These are phyloP conservation scores for Pelodytes ibericus DNA, from an alignment of 2,797 vertebrate genomes.

Conservation along the genomic window DNA sequence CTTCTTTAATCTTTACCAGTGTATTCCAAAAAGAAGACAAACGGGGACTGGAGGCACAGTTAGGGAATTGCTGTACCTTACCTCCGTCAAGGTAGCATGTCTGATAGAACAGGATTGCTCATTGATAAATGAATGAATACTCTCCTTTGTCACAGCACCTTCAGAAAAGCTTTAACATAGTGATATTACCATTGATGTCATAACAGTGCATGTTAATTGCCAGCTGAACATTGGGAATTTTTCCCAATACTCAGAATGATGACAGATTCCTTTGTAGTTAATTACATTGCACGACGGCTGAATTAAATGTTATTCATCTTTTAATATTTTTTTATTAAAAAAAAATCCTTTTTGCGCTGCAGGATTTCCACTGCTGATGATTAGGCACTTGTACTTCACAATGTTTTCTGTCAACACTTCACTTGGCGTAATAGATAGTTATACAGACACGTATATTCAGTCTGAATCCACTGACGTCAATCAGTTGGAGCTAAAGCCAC, in stretches of 20 bases:
- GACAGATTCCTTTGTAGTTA: conserved; percentile 10
- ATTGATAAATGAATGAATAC: not conserved
- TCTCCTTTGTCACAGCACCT: not conserved
- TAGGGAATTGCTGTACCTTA: not conserved
- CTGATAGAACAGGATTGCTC: not conserved
- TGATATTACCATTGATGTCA: conserved; percentile 12
- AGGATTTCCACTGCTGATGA: too few species aligned
- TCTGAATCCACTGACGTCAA: too few species aligned
- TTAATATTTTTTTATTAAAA: conserved; percentile 1
- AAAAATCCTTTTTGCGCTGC: not conserved
- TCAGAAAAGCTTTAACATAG: not conserved
- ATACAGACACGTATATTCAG: too few species aligned
- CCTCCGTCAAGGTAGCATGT: not conserved
- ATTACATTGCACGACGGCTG: not conserved
- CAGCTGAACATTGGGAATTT: not conserved
- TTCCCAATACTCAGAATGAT: not conserved
- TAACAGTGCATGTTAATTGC: conserved; percentile 24
- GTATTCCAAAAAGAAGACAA: not conserved
- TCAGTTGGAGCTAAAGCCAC: too few species aligned
- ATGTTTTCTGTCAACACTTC: not conserved
- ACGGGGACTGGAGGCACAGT: not conserved
- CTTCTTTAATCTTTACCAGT: not conserved
- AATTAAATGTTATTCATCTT: not conserved
- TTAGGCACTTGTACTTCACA: not conserved
- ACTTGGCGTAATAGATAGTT: too few species aligned